These are phyloP conservation scores for Anoncus sp. DNA, from an alignment of 2,888 invertebrate genomes.

Conservation along the genomic window DNA sequence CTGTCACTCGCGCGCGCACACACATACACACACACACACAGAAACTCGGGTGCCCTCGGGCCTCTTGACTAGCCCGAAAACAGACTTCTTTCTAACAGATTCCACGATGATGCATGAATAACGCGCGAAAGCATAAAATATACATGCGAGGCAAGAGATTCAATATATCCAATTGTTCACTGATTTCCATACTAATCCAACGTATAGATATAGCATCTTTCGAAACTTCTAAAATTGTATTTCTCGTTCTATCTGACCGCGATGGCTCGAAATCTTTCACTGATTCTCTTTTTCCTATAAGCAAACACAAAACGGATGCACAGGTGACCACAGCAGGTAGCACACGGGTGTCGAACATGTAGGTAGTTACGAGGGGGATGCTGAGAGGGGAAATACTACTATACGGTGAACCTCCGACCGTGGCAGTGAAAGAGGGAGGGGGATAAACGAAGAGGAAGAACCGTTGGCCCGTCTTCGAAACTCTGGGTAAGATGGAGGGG, in stretches of 20 bases:
- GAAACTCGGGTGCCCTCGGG: no score
- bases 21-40: conserved; percentile 9
- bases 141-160: neutral
- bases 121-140: conserved; percentile 17
- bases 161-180: conserved; percentile 1
- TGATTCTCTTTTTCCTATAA: neutral
- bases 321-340: conserved; percentile 39
- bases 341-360: conserved; percentile 9
- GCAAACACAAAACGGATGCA: conserved; percentile 20
- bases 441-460: conserved; percentile 35
- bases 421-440: conserved; percentile 17
- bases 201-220: neutral
- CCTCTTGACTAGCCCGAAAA: conserved; percentile 1
- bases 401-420: conserved; percentile 26
- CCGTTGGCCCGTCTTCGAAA: conserved; percentile 35
- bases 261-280: conserved; percentile 1
- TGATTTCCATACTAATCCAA: conserved; percentile 11
- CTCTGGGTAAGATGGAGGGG: conserved; percentile 10
- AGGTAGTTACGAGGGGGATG: conserved; percentile 27
- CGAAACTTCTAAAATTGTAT: neutral
- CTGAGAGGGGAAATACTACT: conserved; percentile 9
- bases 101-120: conserved; percentile 14
- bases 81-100: conserved; percentile 17
- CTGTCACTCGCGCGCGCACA: conserved; percentile 60
- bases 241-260: neutral